Base-by-base conservation (phyloP, 2,113 vertebrate genomes). In the Hippoglossus stenolepis region DNA sequence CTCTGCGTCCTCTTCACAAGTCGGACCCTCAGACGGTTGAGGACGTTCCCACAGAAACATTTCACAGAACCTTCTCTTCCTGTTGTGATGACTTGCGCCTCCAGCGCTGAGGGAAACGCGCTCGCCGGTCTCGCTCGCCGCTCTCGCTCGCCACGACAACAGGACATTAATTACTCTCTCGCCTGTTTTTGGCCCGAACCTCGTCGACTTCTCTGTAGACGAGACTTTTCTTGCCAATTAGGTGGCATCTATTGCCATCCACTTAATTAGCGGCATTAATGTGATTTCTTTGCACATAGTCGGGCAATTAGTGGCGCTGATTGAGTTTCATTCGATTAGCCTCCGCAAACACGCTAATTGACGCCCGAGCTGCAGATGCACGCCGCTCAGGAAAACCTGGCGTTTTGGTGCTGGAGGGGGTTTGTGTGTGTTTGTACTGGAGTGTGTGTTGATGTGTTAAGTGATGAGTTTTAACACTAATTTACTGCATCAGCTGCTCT, bases 311-410 rank as follows among this genome's bases (percentile, higher is more conserved):
- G 96, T 92, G 93, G 94, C 94, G 93, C 96, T 98, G 96, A 99
- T 98, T 97, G 97, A 96, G 95, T 97, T 98, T 98, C 96, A 97
- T 98, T 96, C 96, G 96, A 98, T 98, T 99, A 98, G 96, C 95
- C 96, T 97, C 95, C 92, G 96, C 96, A 97, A 98, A 99, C 97
- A 97, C 90, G 94, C 95, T 97, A 97, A 98, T 97, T 97, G 97
- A 97, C 94, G 96, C 93, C 91, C 84, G 93, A 94, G 95, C 95
- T 96, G 96, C 95, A 96, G 96, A 97, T 95, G 96, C 95, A 93
- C 91, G 93, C 24, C 72, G 64, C 69, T 69, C 61, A 93, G 94
- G 94, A 93, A 76, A 75, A 91, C 82, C 79, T 80, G 80, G 72
- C 73, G 80, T 82, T 79, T 78, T 65, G 74, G 72, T 26, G 88